Base-by-base conservation (phyloP, 2,797 vertebrate genomes). In the Fringilla coelebs region DNA sequence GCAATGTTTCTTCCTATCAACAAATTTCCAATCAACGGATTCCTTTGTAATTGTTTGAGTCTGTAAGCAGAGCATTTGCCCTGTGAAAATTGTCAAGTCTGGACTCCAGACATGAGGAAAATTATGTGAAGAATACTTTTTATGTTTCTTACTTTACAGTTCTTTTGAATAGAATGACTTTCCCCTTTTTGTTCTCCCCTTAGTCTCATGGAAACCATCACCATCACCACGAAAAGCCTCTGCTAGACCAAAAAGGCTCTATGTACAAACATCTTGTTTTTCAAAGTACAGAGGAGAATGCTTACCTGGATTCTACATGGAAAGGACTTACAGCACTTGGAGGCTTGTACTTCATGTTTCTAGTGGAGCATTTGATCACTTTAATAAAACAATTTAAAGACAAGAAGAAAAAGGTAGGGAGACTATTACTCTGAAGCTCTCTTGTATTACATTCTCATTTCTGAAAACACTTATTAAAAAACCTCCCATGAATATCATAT, bases 351-450 rank as follows among this genome's bases (percentile, higher is more conserved):
- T 96, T 99, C 96, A 99, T 99, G 99, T 99, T 99, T 91, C 98
- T 99, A 46, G 99, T 99, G 63, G 99, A 99, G 85, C 99, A 99
- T 96, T 98, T 99, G 92, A 98, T 99, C 85, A 99, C 99, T 13
- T 98, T 99, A 91, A 99, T 99, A 66, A 99, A 99, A 71, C 99
- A 99, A 97, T 99, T 99, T 98, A 99, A 99, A 96, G 99, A 99
- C 96, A 99, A 99, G 97, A 99, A 99, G 62, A 98, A 99, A 94
- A 99, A 99, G 99, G 99, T 99, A 94, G 93, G 96, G 31, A 82
- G 83, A 75, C 31, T 41, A 5, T 45, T 82, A 29, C 65, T 90
- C 73, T 85, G 34, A 89, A 80, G 18, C 21, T 34, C 11, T 73
- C 9, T 54, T 78, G 13, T 51, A 29, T 63, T 78, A 48, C 60